phyloP scores from a whole-genome alignment of 2,113 vertebrate genomes.

The Phaethon lepturus region DNA sequence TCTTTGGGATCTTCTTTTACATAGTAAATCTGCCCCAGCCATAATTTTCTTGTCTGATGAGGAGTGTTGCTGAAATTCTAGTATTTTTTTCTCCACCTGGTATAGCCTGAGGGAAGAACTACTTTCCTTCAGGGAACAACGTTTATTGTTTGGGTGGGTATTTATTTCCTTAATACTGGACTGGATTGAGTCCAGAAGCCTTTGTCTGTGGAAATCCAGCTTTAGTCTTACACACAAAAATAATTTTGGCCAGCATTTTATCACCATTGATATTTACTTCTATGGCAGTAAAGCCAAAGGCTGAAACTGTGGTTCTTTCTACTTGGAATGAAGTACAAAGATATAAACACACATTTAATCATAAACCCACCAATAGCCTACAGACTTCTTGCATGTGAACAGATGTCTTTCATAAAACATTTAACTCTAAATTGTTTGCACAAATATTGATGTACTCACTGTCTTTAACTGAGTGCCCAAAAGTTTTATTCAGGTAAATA shows the following conservation, averaged over 20 bases:
- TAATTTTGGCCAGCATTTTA: background rate
- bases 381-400: background rate
- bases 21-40: background rate
- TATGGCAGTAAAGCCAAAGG: background rate
- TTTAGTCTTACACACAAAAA: background rate
- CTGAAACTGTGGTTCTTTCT: background rate
- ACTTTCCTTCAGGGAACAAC: background rate
- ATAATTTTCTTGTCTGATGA: background rate
- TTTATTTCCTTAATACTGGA: background rate
- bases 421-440: background rate
- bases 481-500: background rate
- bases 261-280: background rate
- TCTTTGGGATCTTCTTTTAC: background rate
- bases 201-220: background rate
- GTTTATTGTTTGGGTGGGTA: background rate
- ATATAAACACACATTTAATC: background rate
- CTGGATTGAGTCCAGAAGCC: background rate
- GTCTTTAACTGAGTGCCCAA: background rate
- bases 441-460: background rate
- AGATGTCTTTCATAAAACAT: background rate
- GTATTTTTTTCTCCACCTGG: background rate
- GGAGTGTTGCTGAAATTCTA: background rate
- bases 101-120: background rate
- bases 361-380: background rate
- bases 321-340: background rate